A percentile compares a stretch with the other conserved stretches of the same genome.
phyloP scores from a whole-genome alignment of 2,797 vertebrate species.

The Danio kyathit region DNA sequence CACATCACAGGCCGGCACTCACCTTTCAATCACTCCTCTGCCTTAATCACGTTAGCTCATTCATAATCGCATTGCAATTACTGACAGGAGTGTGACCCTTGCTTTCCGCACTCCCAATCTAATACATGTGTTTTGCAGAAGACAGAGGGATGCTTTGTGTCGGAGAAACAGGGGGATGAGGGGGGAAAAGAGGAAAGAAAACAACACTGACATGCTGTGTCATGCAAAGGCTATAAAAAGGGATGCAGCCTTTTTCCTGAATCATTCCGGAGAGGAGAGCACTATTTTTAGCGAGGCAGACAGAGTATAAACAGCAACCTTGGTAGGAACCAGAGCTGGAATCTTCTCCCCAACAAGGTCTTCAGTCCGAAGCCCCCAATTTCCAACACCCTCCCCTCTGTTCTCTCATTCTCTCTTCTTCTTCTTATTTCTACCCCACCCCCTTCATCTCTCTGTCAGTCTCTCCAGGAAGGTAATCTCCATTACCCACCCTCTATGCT shows the following conservation, averaged over 20 bases:
- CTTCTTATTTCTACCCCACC: conserved; percentile 59
- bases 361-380: background rate
- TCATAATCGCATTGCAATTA: conserved; percentile 82
- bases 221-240: conserved; percentile 81
- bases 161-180: conserved; percentile 29
- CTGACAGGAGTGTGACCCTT: conserved; percentile 81
- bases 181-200: conserved; percentile 28
- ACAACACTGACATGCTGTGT: conserved; percentile 72
- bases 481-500: conserved; percentile 59
- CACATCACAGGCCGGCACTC: conserved; percentile 77
- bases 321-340: conserved; percentile 53
- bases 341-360: background rate
- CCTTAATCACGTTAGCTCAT: conserved; percentile 82
- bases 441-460: conserved; percentile 63
- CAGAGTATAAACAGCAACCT: conserved; percentile 69
- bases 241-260: conserved; percentile 71
- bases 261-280: conserved; percentile 65
- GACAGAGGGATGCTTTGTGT: conserved; percentile 71
- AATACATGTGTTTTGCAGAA: conserved; percentile 80
- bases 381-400: conserved; percentile 40
- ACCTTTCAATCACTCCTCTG: conserved; percentile 75
- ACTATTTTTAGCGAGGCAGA: conserved; percentile 80
- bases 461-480: conserved; percentile 68
- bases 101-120: conserved; percentile 77
- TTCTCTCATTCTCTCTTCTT: conserved; percentile 60